Evolutionary conservation across 35 echinoderm and acorn worm species (phyloP), one percentile per base, ranked within the genome.

Genomic region (Nesometra sesokonis): DNA sequence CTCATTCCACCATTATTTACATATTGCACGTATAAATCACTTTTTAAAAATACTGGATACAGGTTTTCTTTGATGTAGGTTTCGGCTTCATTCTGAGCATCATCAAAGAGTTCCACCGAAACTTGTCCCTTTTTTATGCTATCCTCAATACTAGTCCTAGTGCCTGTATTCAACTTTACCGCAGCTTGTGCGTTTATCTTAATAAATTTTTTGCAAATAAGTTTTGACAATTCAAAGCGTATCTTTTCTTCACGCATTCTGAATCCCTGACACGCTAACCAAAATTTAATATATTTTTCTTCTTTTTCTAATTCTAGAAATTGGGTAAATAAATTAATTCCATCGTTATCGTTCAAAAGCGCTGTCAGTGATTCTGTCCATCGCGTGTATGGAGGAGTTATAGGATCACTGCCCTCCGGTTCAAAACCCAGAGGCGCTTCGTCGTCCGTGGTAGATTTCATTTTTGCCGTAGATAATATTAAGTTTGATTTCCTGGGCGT

Each of bases 11-110:
- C 95, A 89, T 93, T 97, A 46, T 93, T 93, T 11, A 93, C 88
- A 89, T 97, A 97, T 93, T 97, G 95, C 92, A 97, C 95, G 46
- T 97, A 97, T 80, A 97, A 40, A 57, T 97, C 95, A 33, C 89
- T 91, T 84, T 97, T 97, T 31, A 97, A 86, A 77, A 97, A 97
- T 79, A 89, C 76, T 9, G 95, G 95, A 77, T 97, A 97, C 7
- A 89, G 85, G 13, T 92, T 91, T 34, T 97, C 92, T 39, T 87
- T 90, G 19, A 97, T 93, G 77, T 46, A 79, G n/a, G 84, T 47
- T 52, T 97, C 95, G 32, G 93, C 95, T 77, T 97, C 95, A 34
- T 29, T 82, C 83, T 97, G 95, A 32, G 89, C 89, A 17, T 46
- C 21, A 57, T 97, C 95, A 89, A 97, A 97, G 39, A 97, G 46